Evolutionary conservation across 1,140 invertebrate species (phyloP), one percentile per base, ranked within the genome.

Genomic region (Drosophila malerkotliana): DNA sequence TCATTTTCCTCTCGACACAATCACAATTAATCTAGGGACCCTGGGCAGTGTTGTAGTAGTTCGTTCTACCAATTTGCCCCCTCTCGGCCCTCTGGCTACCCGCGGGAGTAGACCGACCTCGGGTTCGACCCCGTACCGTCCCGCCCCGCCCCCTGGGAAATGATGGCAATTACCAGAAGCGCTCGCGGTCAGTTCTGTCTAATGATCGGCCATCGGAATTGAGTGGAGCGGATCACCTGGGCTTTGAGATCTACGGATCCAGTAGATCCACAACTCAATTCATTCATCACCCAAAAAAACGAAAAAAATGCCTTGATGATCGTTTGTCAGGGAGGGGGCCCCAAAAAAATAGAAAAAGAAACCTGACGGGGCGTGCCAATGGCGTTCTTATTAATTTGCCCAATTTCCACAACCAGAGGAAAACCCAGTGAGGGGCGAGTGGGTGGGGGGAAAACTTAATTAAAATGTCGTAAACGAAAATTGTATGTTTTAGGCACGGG

Each of bases 381-480:
- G 79, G 82, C 71, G 78, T 79, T 87, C 82, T 87, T 87, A 87
- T 87, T 87, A 87, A 87, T 87, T 87, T 87, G 83, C 64, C 80
- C 82, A 87, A 87, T 85, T 85, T 81, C 81, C 81, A 85, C 76
- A 66, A 72, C 57, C 51, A 77, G 52, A 37, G 60, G 57, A 53
- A 71, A 75, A 60, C 26, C 5, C 26, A 28, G 3, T 34, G 32
- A 9, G 32, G 9, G 32, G 8, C 8, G 32, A 10, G 8, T 7
- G 9, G 32, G 32, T 57, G 63, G 55, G 79, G 77, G 79, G 77
- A 87, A 88, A 88, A 89, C 83, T 88, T 88, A 88, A 88, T 88
- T 88, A 88, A 88, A 88, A 88, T 88, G 83, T 88, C 83, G 83
- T 88, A 88, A 88, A 88, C 83, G 83, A 88, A 88, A 88, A 88